Conservation (phyloP, 2,113 vertebrate genomes). For the Channa argus region DNA sequence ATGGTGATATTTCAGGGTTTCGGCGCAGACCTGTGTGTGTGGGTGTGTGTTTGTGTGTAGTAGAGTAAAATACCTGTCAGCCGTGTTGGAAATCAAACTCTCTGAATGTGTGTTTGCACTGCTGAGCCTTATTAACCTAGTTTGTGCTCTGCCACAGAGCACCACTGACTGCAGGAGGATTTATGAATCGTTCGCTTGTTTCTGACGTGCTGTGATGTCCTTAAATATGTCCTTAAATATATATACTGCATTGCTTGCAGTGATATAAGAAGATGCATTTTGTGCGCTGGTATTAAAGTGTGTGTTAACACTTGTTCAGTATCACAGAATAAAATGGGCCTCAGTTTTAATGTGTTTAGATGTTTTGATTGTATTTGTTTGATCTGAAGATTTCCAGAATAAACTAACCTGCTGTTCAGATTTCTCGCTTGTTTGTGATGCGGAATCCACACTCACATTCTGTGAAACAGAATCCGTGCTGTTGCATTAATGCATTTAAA, state of each 20-base stretch:
- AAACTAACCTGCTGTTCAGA: background rate
- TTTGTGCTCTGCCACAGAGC: background rate
- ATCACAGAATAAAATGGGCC: background rate
- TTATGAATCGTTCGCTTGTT: conserved; percentile 5
- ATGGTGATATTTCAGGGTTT: conserved; percentile 1
- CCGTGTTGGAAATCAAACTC: background rate
- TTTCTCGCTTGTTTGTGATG: background rate
- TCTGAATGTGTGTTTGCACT: conserved; percentile 3
- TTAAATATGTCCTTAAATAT: background rate
- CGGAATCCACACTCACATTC: too few species aligned
- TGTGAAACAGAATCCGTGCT: too few species aligned
- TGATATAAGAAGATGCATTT: background rate
- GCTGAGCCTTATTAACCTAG: conserved; percentile 14
- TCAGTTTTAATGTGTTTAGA: background rate
- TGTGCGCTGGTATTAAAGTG: too few species aligned
- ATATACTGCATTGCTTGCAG: background rate
- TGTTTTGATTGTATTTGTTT: background rate
- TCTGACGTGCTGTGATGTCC: background rate
- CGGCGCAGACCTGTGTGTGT: background rate
- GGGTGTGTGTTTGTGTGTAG: background rate
- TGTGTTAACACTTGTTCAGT: background rate
- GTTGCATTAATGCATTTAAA: rapidly evolving
- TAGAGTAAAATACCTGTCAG: background rate
- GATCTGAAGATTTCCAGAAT: too few species aligned
- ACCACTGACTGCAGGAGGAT: background rate